Conservation (phyloP, 1,140 invertebrate species). For the Drosophila santomea region DNA sequence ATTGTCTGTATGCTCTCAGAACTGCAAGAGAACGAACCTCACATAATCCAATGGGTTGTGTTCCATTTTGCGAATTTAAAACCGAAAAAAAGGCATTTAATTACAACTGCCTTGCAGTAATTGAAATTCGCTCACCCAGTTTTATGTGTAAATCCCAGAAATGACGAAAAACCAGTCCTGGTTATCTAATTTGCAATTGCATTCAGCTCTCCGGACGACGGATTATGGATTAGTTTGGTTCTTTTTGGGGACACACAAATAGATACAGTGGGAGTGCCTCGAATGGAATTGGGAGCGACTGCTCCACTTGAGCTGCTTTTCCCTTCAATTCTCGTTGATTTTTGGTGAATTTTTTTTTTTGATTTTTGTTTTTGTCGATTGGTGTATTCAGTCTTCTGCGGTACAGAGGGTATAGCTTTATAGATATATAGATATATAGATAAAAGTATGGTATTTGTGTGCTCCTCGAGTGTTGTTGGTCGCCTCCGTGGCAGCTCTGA, state of each 20-base stretch:
- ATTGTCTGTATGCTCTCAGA: background rate
- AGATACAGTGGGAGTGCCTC: constrained; percentile 33
- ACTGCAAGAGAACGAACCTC: too few species aligned
- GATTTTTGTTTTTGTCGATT: constrained; percentile 21
- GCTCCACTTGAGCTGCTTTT: constrained; percentile 42
- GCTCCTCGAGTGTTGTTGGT: constrained; percentile 53
- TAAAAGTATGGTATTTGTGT: constrained; percentile 28
- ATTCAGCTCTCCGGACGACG: constrained; percentile 37
- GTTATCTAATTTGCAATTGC: constrained; percentile 49
- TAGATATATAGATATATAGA: constrained; percentile 14
- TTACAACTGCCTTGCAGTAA: background rate
- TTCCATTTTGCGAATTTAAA: background rate
- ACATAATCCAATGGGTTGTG: background rate
- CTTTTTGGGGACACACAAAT: constrained; percentile 43
- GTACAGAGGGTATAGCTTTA: constrained; percentile 24
- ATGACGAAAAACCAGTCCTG: constrained; percentile 9
- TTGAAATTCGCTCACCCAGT: constrained; percentile 26
- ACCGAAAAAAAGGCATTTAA: background rate
- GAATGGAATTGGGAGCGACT: constrained; percentile 32
- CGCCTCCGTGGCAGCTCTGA: constrained; percentile 53
- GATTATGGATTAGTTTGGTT: constrained; percentile 48
- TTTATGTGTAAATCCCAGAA: background rate
- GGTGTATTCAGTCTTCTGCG: constrained; percentile 61
- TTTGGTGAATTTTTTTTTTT: constrained; percentile 28
- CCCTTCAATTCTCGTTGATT: constrained; percentile 47